These are phyloP conservation scores for Metridium senile DNA, from an alignment of 92 coral and sea anemone species.

Conservation along the genomic window DNA sequence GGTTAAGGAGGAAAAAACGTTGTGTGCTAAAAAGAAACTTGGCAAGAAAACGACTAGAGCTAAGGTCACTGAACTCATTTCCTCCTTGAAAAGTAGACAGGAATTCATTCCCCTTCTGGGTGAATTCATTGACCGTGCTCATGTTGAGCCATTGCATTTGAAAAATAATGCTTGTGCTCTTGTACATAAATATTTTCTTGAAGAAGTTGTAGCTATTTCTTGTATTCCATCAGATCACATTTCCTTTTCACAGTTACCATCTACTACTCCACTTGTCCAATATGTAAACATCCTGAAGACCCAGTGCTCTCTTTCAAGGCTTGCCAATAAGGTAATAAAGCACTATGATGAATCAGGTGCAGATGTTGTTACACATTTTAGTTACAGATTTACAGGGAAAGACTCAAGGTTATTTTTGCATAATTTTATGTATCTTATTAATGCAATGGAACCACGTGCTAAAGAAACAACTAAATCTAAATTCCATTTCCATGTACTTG, in stretches of 20 bases:
- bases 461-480: conserved; percentile 7
- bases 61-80: too few species aligned
- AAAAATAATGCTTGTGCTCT: too few species aligned
- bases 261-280: conserved; percentile 32
- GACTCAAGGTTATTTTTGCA: conserved; percentile 39
- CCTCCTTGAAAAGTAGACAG: conserved; percentile 41
- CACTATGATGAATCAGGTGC: too few species aligned
- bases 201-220: conserved; percentile 46
- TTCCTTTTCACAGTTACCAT: conserved; percentile 42
- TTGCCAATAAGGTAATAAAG: conserved; percentile 50
- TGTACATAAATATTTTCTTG: too few species aligned
- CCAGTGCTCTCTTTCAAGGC: conserved; percentile 40
- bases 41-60: too few species aligned
- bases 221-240: conserved; percentile 18
- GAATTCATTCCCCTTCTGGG: conserved; percentile 70
- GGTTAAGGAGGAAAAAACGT: too few species aligned
- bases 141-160: too few species aligned
- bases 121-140: too few species aligned
- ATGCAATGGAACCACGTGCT: conserved; percentile 18
- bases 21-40: too few species aligned
- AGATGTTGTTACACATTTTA: conserved; percentile 19
- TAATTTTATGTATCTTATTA: conserved; percentile 46
- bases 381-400: conserved; percentile 37
- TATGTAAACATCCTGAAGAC: conserved; percentile 21
- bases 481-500: too few species aligned